These are phyloP conservation scores for Cynopterus brachyotis DNA, from an alignment of 2,113 vertebrate genomes.

Conservation along the genomic window DNA sequence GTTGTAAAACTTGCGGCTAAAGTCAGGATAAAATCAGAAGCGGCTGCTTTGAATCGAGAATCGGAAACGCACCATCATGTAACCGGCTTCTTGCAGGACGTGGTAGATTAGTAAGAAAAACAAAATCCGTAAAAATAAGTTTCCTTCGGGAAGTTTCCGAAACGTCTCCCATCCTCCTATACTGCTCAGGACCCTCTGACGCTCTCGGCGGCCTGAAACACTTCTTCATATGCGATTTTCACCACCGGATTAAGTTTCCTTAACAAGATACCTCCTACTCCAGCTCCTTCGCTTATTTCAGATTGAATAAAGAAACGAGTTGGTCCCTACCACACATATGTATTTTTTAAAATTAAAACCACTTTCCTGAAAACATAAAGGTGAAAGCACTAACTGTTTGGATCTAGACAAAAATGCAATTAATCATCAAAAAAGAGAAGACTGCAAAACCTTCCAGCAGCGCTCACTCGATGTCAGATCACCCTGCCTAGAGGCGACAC, in stretches of 20 bases:
- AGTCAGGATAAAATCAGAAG: conserved; percentile 44
- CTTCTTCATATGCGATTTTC: neutral
- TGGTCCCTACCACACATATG: neutral
- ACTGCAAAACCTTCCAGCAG: neutral
- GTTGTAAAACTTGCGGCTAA: neutral
- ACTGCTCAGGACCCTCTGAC: neutral
- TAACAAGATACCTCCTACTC: neutral
- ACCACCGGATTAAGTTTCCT: neutral
- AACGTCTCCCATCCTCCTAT: neutral
- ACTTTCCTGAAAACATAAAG: neutral
- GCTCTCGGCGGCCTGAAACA: neutral
- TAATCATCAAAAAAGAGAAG: neutral
- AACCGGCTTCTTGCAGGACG: neutral
- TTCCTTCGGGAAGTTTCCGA: neutral
- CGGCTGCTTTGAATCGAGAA: neutral
- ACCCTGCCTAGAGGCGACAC: neutral
- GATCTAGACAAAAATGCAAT: neutral
- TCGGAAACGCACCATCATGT: conserved; percentile 5
- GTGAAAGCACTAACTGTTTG: neutral
- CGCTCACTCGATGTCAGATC: neutral
- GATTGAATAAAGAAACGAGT: neutral
- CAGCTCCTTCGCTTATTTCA: neutral
- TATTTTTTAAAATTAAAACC: neutral
- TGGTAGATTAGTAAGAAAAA: neutral
- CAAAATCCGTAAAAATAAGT: neutral